phyloP scores from a whole-genome alignment of 2,113 vertebrate genomes.

The Leptobrachium ailaonicum region DNA sequence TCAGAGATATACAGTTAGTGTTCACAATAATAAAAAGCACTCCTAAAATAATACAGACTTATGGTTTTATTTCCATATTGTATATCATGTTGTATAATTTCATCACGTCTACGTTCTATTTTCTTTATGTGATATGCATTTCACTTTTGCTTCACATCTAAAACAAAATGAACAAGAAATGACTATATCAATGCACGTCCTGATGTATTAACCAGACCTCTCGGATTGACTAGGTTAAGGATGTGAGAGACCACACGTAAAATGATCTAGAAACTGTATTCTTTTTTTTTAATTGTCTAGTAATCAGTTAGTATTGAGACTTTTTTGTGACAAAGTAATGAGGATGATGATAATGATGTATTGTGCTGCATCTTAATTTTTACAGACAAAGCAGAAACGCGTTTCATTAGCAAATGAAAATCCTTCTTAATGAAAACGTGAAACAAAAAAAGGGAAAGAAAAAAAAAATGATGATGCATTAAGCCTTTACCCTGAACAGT shows the following conservation, averaged over 20 bases:
- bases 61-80: too few relatives aligned
- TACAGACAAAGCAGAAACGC: constrained; percentile 54
- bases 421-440: constrained; percentile 44
- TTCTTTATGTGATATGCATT: too few relatives aligned
- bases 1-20: not conserved
- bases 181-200: too few relatives aligned
- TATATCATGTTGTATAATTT: too few relatives aligned
- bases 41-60: too few relatives aligned
- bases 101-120: too few relatives aligned
- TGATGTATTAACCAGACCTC: too few relatives aligned
- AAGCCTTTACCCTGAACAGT: not conserved
- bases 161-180: too few relatives aligned
- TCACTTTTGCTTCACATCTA: too few relatives aligned
- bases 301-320: constrained; percentile 66
- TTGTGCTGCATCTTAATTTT: constrained; percentile 49
- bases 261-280: not conserved
- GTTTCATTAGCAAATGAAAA: constrained; percentile 54
- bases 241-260: constrained; percentile 49
- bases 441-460: not conserved
- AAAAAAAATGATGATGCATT: constrained; percentile 24
- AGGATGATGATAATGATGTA: constrained; percentile 52
- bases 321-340: constrained; percentile 58
- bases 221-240: constrained; percentile 52
- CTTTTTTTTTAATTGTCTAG: constrained; percentile 60
- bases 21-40: too few relatives aligned